Evolutionary conservation across 2,797 vertebrate genomes (phyloP).

Genomic region (Acrocephalus scirpaceus): DNA sequence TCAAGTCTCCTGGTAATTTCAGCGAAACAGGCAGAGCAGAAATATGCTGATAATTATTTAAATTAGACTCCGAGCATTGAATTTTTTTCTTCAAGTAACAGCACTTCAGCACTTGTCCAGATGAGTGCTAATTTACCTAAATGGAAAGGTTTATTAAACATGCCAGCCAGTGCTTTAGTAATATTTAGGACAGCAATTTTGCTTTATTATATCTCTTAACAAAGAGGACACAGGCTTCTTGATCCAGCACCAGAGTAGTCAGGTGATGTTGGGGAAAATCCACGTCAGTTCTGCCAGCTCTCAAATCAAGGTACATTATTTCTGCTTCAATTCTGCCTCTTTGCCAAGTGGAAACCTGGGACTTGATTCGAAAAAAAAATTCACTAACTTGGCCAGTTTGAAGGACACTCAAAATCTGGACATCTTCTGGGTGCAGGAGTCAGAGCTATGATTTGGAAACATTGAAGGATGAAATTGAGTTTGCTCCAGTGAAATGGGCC

Average conservation of each 20-base stretch:
- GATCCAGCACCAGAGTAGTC: slow-evolving; percentile 6
- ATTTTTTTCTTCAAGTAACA: slow-evolving; percentile 68
- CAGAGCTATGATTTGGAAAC: background rate
- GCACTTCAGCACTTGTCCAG: slow-evolving; percentile 75
- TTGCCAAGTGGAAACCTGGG: background rate
- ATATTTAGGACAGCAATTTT: slow-evolving; percentile 75
- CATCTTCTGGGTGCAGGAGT: background rate
- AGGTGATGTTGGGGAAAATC: background rate
- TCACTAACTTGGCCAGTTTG: background rate
- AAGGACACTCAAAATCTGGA: background rate
- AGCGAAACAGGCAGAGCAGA: slow-evolving; percentile 65
- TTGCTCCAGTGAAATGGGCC: background rate
- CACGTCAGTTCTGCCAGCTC: background rate
- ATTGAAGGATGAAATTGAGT: background rate
- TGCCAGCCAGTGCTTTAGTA: slow-evolving; percentile 71
- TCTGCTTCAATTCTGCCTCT: background rate
- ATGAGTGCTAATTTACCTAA: slow-evolving; percentile 75
- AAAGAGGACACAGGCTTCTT: slow-evolving; percentile 48
- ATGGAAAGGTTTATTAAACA: slow-evolving; percentile 78
- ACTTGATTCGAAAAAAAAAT: background rate
- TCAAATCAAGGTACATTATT: background rate
- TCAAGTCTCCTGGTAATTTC: slow-evolving; percentile 69
- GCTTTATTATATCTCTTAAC: slow-evolving; percentile 71
- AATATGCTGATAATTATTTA: slow-evolving; percentile 76
- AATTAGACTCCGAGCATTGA: slow-evolving; percentile 62